These are phyloP conservation scores for Eulemur coronatus DNA, from an alignment of 2,797 vertebrate species.

Conservation along the genomic window DNA sequence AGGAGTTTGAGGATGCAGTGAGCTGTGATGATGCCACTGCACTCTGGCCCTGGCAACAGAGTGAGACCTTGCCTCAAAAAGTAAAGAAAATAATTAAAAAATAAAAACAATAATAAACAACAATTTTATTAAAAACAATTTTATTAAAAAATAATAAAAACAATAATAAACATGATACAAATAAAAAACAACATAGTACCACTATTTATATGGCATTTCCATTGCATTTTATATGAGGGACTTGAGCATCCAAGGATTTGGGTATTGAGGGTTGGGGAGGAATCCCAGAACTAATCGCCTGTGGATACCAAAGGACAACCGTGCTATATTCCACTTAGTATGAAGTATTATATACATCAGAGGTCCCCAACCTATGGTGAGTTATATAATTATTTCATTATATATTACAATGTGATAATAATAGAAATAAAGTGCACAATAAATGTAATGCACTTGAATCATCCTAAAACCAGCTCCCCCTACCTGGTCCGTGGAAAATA, in stretches of 20 bases:
- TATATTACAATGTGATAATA: no score
- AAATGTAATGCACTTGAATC: no score
- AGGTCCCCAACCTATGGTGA: no score
- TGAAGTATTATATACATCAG: no score
- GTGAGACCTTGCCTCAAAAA: neutral
- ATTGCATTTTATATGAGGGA: neutral
- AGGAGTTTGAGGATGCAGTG: neutral
- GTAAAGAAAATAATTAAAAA: neutral
- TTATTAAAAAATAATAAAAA: neutral
- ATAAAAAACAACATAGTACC: neutral
- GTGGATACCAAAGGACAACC: neutral
- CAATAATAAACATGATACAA: no score
- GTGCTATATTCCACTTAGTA: neutral
- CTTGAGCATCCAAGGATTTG: neutral
- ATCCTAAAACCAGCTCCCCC: no score
- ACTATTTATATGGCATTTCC: neutral
- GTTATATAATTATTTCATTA: no score
- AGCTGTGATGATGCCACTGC: no score
- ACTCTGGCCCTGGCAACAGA: neutral
- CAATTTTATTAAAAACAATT: no score
- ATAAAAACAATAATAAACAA: no score
- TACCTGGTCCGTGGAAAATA: no score
- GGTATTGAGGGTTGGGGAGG: neutral
- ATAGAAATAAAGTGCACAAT: no score
- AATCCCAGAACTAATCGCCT: neutral